These are phyloP conservation scores for Rapana venosa DNA, from an alignment of 2,888 invertebrate species.

Conservation along the genomic window DNA sequence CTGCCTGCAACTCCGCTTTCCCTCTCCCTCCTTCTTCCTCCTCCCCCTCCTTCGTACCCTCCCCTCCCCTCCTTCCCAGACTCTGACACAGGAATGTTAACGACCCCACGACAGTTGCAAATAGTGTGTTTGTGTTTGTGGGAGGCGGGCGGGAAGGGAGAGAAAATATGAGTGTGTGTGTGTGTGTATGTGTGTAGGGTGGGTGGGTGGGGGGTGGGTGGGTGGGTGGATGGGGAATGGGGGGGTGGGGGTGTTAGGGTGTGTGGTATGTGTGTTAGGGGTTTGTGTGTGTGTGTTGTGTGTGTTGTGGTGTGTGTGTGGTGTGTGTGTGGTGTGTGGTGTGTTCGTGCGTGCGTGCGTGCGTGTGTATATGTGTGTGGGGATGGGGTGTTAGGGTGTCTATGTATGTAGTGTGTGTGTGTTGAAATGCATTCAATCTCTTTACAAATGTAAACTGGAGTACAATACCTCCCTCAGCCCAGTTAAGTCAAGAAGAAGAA, in stretches of 20 bases:
- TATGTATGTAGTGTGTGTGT: background rate
- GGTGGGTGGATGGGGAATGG: too few relatives aligned
- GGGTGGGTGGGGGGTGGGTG: too few relatives aligned
- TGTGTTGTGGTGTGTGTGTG: conserved; percentile 20
- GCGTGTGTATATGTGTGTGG: conserved; percentile 1
- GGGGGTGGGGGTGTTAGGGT: too few relatives aligned
- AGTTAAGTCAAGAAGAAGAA: too few relatives aligned
- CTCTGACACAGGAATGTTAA: too few relatives aligned
- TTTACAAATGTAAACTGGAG: too few relatives aligned
- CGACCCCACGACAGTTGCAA: too few relatives aligned
- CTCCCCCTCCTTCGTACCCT: too few relatives aligned
- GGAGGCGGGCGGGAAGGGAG: background rate
- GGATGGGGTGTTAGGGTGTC: background rate
- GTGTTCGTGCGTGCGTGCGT: background rate
- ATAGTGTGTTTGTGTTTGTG: background rate
- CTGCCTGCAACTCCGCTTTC: too few relatives aligned
- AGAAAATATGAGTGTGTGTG: background rate
- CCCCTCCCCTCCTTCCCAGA: background rate
- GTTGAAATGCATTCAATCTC: background rate
- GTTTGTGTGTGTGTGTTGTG: conserved; percentile 12
- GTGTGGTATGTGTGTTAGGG: conserved; percentile 25
- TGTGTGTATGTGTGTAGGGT: conserved; percentile 26
- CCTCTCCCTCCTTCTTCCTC: too few relatives aligned
- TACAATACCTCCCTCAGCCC: too few relatives aligned
- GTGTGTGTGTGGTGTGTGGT: conserved; percentile 34